phyloP scores from a whole-genome alignment of 2,113 vertebrate genomes.

The Phyllopteryx taeniolatus region DNA sequence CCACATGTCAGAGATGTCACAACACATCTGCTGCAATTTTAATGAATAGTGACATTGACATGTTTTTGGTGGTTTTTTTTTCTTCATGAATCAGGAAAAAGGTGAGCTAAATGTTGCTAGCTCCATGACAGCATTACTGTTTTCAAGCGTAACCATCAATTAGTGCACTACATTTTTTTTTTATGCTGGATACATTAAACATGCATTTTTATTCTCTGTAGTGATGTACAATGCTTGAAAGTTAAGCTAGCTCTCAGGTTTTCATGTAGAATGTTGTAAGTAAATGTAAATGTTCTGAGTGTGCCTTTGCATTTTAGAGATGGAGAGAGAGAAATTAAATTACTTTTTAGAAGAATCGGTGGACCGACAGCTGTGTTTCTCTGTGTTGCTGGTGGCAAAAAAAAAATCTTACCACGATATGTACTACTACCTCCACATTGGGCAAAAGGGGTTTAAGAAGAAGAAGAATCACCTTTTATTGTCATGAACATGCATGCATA shows the following conservation, averaged over 20 bases:
- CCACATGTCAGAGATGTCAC: slow-evolving; percentile 47
- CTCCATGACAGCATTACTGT: slow-evolving; percentile 20
- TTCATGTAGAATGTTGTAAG: neutral
- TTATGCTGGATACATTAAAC: neutral
- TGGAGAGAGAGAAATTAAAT: neutral
- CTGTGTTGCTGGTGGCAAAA: slow-evolving; percentile 10
- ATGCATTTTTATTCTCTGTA: neutral
- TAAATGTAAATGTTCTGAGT: neutral
- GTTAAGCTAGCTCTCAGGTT: slow-evolving; percentile 11
- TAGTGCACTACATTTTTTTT: slow-evolving; percentile 17
- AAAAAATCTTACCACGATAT: neutral
- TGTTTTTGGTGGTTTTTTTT: slow-evolving; percentile 16
- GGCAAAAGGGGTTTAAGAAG: no score
- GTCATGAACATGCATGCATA: no score
- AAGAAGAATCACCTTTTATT: no score
- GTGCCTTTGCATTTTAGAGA: slow-evolving; percentile 11
- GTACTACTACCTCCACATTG: no score
- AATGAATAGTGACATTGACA: slow-evolving; percentile 47
- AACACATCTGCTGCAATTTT: slow-evolving; percentile 35
- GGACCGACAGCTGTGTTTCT: slow-evolving; percentile 19
- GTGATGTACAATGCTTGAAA: neutral
- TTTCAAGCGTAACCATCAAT: slow-evolving; percentile 17
- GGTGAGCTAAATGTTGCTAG: slow-evolving; percentile 29
- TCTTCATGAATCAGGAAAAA: slow-evolving; percentile 9
- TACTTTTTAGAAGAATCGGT: slow-evolving; percentile 38